Base-by-base conservation (phyloP, 2,797 vertebrate genomes). In the Epinephelus malabaricus region DNA sequence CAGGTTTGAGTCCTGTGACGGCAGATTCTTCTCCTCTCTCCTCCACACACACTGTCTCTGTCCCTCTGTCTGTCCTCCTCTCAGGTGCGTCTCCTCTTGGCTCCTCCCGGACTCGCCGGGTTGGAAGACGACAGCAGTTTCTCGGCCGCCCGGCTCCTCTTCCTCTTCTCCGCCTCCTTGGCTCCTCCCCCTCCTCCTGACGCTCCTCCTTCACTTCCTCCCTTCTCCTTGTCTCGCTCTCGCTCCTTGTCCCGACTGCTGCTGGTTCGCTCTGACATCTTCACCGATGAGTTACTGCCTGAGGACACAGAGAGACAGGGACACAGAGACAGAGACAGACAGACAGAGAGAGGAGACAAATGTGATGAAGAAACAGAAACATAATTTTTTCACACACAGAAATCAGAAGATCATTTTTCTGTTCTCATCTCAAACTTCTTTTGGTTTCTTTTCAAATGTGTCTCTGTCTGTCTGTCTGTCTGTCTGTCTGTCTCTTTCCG, bases 261-360 rank as follows among this genome's bases (percentile, higher is more conserved):
- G 83, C 83, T 79, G 3, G 71, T 76, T 81, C 91, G 88, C 85
- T 93, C 92, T 0, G 85, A 82, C 86, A 88, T 89, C 83, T 94
- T 93, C 86, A 94, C 86, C 1, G 90, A 95, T 2, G 94, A 94
- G 92, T 93, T 94, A 10, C 93, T 94, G 58, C 94, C 95, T 94
- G 85, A 40, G 7, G 62, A 68, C 4, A 68, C 4, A 51, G 5
- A 38, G 19, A 85, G 34, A 65, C 5, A 54, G 2, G 61, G 27
- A 68, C 19, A 54, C 30, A 18, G 2, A 11, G 17, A 60, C 15
- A 69, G 50, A 56, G 4, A 69, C 19, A n/a, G 4, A 69, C 19
- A n/a, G 68, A 59, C 38, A 13, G 14, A 47, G 15, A 47, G 15
- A 47, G 18, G 34, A 34, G 34, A 34, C 34, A 34, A 34, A 34